phyloP scores from a whole-genome alignment of 2,888 invertebrate genomes.

The Tipula unca region DNA sequence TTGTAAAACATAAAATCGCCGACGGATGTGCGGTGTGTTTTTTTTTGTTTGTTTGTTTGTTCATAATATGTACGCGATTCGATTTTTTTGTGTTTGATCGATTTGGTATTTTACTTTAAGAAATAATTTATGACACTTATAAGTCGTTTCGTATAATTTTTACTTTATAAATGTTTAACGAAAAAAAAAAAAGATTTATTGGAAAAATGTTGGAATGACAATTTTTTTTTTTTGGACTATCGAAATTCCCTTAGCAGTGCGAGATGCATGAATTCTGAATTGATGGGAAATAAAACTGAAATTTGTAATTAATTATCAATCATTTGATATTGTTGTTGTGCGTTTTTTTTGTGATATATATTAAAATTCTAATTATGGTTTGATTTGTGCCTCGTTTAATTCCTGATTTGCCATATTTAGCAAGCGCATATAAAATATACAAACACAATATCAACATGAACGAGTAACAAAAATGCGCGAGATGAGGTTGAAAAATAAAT shows the following conservation, averaged over 20 bases:
- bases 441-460: neutral
- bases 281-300: neutral
- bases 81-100: neutral
- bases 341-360: neutral
- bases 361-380: neutral
- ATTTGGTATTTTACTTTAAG: constrained; percentile 1
- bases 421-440: neutral
- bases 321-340: neutral
- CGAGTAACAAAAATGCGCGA: too few relatives aligned
- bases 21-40: neutral
- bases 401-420: neutral
- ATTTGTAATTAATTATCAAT: neutral
- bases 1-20: constrained; percentile 18
- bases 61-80: neutral
- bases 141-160: constrained; percentile 10
- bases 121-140: constrained; percentile 18
- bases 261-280: neutral
- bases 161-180: neutral
- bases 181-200: neutral
- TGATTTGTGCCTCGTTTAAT: neutral
- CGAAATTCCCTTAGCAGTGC: neutral
- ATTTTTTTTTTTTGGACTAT: neutral
- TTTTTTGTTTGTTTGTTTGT: neutral
- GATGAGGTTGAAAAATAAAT: neutral
- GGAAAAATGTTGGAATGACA: neutral